A percentile compares a stretch with the other conserved stretches of the same genome.
Evolutionary conservation across 2,888 invertebrate genomes (phyloP).

Genomic region (Diplolepis rosae): DNA sequence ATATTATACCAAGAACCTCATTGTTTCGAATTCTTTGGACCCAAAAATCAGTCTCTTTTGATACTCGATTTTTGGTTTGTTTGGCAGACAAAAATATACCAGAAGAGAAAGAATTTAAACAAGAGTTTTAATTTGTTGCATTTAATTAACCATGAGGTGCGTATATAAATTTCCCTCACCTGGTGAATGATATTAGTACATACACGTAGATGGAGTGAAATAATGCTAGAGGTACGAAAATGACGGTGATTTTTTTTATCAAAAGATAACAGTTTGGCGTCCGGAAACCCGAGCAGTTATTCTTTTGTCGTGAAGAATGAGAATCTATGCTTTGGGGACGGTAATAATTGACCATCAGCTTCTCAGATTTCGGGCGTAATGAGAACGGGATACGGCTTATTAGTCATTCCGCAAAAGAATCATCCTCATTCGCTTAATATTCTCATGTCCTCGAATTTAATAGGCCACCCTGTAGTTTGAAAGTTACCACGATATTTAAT

Average conservation of each 20-base stretch:
- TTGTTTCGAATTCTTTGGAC: too few species aligned
- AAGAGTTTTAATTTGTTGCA: conserved; percentile 19
- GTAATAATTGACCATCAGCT: conserved; percentile 48
- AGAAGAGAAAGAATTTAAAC: neutral
- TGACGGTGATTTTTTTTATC: conserved; percentile 49
- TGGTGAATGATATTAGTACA: conserved; percentile 21
- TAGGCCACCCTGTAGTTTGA: conserved; percentile 39
- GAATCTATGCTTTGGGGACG: conserved; percentile 3
- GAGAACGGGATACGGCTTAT: conserved; percentile 44
- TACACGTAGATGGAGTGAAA: conserved; percentile 14
- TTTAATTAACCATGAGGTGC: conserved; percentile 9
- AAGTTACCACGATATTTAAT: neutral
- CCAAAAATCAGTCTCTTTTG: too few species aligned
- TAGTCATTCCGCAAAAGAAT: conserved; percentile 44
- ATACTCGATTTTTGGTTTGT: too few species aligned
- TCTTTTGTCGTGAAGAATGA: conserved; percentile 19
- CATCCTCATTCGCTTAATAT: conserved; percentile 38
- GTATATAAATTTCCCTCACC: conserved; percentile 17
- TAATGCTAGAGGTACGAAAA: conserved; percentile 39
- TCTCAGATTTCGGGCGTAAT: conserved; percentile 49
- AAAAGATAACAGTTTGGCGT: conserved; percentile 42
- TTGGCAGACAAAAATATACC: neutral
- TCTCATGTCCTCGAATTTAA: conserved; percentile 33
- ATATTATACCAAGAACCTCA: too few species aligned
- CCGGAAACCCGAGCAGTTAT: conserved; percentile 30